Evolutionary conservation across 92 coral and sea anemone genomes (phyloP).

Genomic region (Phenganax stokvisi): DNA sequence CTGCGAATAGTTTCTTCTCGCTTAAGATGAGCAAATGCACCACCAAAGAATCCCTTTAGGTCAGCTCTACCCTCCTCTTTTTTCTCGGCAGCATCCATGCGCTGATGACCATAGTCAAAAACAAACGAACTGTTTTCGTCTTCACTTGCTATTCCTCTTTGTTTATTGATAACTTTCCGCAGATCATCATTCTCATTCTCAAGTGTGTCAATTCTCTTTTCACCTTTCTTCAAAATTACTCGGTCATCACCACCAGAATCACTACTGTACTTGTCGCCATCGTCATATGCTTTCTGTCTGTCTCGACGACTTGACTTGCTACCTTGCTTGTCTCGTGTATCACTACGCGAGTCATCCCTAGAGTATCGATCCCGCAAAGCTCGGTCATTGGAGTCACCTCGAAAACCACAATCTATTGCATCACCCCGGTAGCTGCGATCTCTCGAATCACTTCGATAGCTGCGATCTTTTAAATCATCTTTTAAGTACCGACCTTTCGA

Average conservation of each 20-base stretch:
- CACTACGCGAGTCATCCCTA: conserved; percentile 10
- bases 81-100: not conserved
- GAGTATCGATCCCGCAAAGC: conserved; percentile 1
- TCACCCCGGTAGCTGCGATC: not conserved
- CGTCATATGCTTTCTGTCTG: conserved; percentile 19
- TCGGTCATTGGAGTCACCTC: not conserved
- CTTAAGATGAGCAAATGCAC: conserved; percentile 23
- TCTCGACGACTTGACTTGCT: conserved; percentile 25
- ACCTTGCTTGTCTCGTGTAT: conserved; percentile 25
- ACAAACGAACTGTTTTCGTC: conserved; percentile 22
- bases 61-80: not conserved
- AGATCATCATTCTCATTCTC: conserved; percentile 47
- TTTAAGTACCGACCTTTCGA: not conserved
- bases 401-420: not conserved
- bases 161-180: conserved; percentile 48
- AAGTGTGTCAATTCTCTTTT: not conserved
- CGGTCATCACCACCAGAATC: conserved; percentile 19
- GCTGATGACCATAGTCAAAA: conserved; percentile 36
- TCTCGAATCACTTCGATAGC: not conserved
- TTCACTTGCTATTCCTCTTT: conserved; percentile 27
- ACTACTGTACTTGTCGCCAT: conserved; percentile 35
- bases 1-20: not conserved
- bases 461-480: conserved; percentile 15
- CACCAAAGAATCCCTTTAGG: conserved; percentile 37
- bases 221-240: conserved; percentile 35